Evolutionary conservation across 2,113 vertebrate species (phyloP).

Genomic region (Onychostoma macrolepis): DNA sequence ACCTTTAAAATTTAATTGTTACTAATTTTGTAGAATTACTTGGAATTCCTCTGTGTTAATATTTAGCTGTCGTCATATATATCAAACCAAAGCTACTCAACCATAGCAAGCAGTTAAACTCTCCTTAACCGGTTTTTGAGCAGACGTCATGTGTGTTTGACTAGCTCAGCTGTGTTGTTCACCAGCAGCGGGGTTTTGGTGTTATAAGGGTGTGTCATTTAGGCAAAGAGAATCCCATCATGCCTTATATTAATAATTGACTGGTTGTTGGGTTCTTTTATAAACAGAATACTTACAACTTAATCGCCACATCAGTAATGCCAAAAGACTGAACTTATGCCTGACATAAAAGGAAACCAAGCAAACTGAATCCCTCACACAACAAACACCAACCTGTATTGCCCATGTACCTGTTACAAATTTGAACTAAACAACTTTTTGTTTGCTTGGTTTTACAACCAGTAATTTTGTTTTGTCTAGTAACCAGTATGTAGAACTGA

Average conservation of each 20-base stretch:
- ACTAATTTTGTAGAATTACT: slow-evolving; percentile 2
- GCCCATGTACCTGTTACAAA: not conserved
- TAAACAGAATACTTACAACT: not conserved
- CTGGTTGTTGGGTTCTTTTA: not conserved
- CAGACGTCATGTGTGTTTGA: not conserved
- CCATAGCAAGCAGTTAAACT: not conserved
- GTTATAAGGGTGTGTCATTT: not conserved
- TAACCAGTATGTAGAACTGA: not conserved
- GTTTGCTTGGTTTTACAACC: not conserved
- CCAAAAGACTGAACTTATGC: not conserved
- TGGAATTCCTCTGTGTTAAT: slow-evolving; percentile 14
- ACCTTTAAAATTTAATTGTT: not conserved
- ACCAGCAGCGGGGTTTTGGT: not conserved
- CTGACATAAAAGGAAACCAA: not conserved
- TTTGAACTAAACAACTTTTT: not conserved
- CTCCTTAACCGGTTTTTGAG: not conserved
- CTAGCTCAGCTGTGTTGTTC: not conserved
- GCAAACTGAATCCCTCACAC: not conserved
- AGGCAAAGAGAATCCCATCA: slow-evolving; percentile 1
- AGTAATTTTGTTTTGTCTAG: not conserved
- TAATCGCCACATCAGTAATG: not conserved
- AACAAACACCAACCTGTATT: not conserved
- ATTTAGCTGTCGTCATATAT: not conserved
- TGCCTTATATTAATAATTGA: not conserved
- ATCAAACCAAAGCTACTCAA: not conserved